A percentile compares a stretch with the other conserved stretches of the same genome.
These are phyloP conservation scores for Sycophaga agraensis DNA, from an alignment of 1,140 invertebrate species.

Conservation along the genomic window DNA sequence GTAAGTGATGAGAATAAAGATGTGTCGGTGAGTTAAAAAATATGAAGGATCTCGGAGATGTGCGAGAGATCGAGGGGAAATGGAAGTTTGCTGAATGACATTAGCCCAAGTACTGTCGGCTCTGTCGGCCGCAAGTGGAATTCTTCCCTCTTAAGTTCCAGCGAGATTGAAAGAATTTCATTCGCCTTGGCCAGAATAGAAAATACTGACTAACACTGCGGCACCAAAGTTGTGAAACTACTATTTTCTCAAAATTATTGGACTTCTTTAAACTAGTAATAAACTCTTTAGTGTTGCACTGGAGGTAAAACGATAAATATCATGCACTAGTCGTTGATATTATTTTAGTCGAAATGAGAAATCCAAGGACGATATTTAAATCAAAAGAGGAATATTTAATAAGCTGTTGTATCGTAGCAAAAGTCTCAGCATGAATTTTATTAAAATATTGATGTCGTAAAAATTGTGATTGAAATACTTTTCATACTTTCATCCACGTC, in stretches of 20 bases:
- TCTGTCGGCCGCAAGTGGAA: conserved; percentile 5
- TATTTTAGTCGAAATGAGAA: too few relatives aligned
- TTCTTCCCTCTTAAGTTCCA: conserved; percentile 11
- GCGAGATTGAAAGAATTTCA: conserved; percentile 27
- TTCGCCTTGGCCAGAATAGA: conserved; percentile 9
- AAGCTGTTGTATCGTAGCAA: too few relatives aligned
- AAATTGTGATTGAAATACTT: conserved; percentile 12
- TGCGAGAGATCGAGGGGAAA: conserved; percentile 11
- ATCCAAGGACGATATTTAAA: too few relatives aligned
- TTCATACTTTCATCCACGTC: conserved; percentile 1
- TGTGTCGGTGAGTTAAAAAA: neutral
- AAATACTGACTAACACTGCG: neutral
- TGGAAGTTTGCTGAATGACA: conserved; percentile 26
- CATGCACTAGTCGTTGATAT: too few relatives aligned
- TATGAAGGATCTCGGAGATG: conserved; percentile 7
- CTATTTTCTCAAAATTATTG: conserved; percentile 11
- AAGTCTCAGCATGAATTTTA: neutral
- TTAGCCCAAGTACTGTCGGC: conserved; percentile 24
- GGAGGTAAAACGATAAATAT: too few relatives aligned
- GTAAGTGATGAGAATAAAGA: conserved; percentile 4
- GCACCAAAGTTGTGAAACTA: neutral
- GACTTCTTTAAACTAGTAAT: conserved; percentile 3
- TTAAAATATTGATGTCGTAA: neutral
- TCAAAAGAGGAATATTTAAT: too few relatives aligned
- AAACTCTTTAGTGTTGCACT: neutral